Base-by-base conservation (phyloP, 2,888 invertebrate species). In the Sarcophaga variegata region DNA sequence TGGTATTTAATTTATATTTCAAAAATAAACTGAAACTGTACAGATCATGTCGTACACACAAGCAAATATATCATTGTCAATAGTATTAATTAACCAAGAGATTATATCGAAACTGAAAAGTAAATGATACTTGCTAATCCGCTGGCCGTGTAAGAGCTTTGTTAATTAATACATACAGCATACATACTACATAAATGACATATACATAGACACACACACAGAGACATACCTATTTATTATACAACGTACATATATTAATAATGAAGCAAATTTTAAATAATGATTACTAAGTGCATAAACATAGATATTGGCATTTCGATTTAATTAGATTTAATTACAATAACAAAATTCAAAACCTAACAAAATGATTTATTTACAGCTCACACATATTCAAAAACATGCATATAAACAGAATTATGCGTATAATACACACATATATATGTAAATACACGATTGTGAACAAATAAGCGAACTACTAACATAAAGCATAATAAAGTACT, bases 281-380 rank as follows among this genome's bases (percentile, higher is more conserved):
- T 81, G 49, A 62, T 69, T 49, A 63, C 62, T 69, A 63, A 69
- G 37, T 75, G 75, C 81, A 75, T 54, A 63, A 75, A 70, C 62
- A 81, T 1, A 63, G 81, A 82, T 70, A 82, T 59, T 45, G 54
- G 59, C 49, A 59, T 82, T 82, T 45, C 37, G 76, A 54, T 70
- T 76, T 81, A 67, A 81, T 81, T 81, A 75, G 62, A 70, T 75
- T 64, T 83, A 77, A 66, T 60, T 60, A 60, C 47, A 27, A 83
- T 62, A 72, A 83, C 72, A 59, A 81, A 85, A 62, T 69, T 59
- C 22, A 37, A 81, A 66, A 59, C 20, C 54, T 76, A 64, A 79
- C 75, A 66, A 75, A 79, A 82, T 79, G 85, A 79, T 85, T 81
- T 75, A 78, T 85, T 78, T 14, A 14, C 14, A 45, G 47, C 20